Percentiles rank a stretch among this genome's conserved stretches.
These are phyloP conservation scores for Triplophysa yarkandensis DNA, from an alignment of 2,797 vertebrate species.

Conservation along the genomic window DNA sequence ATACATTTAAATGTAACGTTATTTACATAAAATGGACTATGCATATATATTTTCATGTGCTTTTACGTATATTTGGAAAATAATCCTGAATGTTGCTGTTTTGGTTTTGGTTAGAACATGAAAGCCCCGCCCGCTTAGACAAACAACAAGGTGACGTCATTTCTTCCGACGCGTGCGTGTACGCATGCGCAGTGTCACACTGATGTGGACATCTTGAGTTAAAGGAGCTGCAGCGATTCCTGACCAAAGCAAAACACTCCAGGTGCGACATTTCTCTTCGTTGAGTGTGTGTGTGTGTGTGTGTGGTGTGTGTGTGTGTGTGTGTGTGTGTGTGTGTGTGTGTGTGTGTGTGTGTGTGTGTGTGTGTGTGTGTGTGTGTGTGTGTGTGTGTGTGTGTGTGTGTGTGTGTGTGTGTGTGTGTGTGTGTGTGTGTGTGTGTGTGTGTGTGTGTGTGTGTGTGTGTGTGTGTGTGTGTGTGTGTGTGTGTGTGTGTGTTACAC, in stretches of 20 bases:
- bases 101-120: not conserved
- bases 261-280: conserved; percentile 21
- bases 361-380: conserved; percentile 15
- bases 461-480: no score
- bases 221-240: conserved; percentile 66
- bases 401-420: no score
- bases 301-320: not conserved
- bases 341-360: not conserved
- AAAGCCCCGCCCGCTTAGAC: not conserved
- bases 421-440: no score
- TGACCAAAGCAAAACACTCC: conserved; percentile 28
- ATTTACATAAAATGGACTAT: no score
- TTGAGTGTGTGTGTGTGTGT: not conserved
- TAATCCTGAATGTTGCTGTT: not conserved
- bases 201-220: conserved; percentile 77
- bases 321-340: conserved; percentile 12
- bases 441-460: no score
- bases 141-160: conserved; percentile 61
- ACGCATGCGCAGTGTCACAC: conserved; percentile 46
- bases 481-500: not conserved
- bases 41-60: conserved; percentile 2
- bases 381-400: not conserved
- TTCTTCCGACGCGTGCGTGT: conserved; percentile 56
- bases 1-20: no score
- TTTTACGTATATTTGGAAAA: not conserved